phyloP scores from a whole-genome alignment of 1,140 invertebrate species.

The Campoletis sonorensis region DNA sequence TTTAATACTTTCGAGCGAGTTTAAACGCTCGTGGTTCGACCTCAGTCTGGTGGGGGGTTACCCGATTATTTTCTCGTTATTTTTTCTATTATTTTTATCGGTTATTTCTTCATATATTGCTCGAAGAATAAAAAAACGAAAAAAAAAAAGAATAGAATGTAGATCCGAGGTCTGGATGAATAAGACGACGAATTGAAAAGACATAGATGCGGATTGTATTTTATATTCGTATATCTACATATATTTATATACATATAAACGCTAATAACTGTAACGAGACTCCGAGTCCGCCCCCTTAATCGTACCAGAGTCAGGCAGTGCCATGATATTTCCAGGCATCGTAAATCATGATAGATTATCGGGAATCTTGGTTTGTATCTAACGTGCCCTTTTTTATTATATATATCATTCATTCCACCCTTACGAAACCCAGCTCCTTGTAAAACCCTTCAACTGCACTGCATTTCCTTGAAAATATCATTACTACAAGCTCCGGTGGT shows the following conservation, averaged over 20 bases:
- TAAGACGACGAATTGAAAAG: slow-evolving; percentile 6
- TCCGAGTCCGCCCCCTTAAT: slow-evolving; percentile 45
- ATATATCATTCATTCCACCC: not conserved
- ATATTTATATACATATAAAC: slow-evolving; percentile 38
- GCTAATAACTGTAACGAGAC: slow-evolving; percentile 50
- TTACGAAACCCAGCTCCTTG: not conserved
- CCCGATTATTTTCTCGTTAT: slow-evolving; percentile 17
- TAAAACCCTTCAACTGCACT: not conserved
- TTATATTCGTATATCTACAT: slow-evolving; percentile 18
- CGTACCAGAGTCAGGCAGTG: slow-evolving; percentile 55
- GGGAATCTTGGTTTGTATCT: slow-evolving; percentile 35
- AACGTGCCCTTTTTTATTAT: slow-evolving; percentile 2
- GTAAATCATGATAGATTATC: slow-evolving; percentile 60
- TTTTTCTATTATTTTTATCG: not conserved
- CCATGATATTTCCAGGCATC: slow-evolving; percentile 56
- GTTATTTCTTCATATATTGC: not conserved
- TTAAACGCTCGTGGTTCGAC: slow-evolving; percentile 24
- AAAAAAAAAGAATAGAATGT: too few relatives aligned
- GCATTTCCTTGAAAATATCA: not conserved
- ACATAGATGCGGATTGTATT: not conserved
- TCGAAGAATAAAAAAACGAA: not conserved
- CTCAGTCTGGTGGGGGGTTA: not conserved
- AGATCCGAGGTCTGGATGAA: not conserved
- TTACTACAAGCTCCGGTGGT: not conserved
- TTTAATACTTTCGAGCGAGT: slow-evolving; percentile 3